These are phyloP conservation scores for Malacoraja senta DNA, from an alignment of 2,797 vertebrate genomes.

Conservation along the genomic window DNA sequence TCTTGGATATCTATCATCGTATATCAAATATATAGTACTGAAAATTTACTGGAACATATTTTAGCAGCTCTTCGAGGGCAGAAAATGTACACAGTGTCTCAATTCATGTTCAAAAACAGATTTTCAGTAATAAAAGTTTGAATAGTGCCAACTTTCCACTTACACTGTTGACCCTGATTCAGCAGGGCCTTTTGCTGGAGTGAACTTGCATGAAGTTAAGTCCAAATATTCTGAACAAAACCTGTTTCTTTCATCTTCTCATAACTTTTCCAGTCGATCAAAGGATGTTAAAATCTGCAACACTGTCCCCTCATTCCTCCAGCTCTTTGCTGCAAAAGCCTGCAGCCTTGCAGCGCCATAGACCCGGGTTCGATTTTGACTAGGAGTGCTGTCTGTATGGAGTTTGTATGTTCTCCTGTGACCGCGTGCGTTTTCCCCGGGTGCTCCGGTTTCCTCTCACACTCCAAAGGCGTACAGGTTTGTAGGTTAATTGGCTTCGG, in stretches of 20 bases:
- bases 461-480: too few species aligned
- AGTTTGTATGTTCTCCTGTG: too few species aligned
- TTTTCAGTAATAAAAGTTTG: background rate
- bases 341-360: too few species aligned
- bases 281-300: background rate
- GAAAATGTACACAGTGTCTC: background rate
- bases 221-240: background rate
- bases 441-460: too few species aligned
- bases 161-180: background rate
- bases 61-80: background rate
- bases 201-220: background rate
- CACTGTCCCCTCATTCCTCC: too few species aligned
- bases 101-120: background rate
- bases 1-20: background rate
- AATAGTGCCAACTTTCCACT: conserved; percentile 6
- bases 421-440: too few species aligned
- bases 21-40: background rate
- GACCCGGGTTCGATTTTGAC: too few species aligned
- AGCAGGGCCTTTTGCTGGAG: background rate
- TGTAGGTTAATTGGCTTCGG: too few species aligned
- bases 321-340: background rate
- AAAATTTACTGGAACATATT: background rate
- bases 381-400: too few species aligned
- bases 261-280: background rate
- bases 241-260: background rate